Evolutionary conservation across 2,113 vertebrate genomes (phyloP), one percentile per base, ranked within the genome.

Genomic region (Phocoena sinus): DNA sequence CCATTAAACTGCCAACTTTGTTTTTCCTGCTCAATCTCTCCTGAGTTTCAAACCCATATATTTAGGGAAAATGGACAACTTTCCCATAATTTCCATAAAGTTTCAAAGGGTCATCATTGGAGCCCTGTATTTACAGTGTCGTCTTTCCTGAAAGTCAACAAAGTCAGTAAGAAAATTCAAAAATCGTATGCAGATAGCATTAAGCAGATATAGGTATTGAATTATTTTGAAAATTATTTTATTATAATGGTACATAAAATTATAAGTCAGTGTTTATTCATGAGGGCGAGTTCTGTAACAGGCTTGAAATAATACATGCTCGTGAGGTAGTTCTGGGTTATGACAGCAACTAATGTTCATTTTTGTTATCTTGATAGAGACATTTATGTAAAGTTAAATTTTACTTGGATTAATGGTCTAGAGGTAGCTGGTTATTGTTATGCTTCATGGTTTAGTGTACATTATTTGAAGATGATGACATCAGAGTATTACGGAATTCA

Each of bases 1-100:
- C 96, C 79, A 91, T 97, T 97, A 97, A 97, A 96, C 53, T 70
- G 50, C n/a, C 83, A 80, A 60, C 20, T 83, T 63, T 81, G 18
- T 68, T 96, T 85, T 79, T 79, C n/a, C 44, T 58, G 18, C 21
- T 90, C 58, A 65, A 67, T 83, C 58, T 90, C 83, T 94, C 28
- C 26, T 67, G 87, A 97, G 21, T 84, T 94, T 87, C 74, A 88
- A 62, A 93, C 87, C 44, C 84, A 77, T 92, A 74, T 65, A 74
- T 84, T 94, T 90, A 89, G 56, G 31, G 53, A 95, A 95, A 97
- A 94, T 92, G 79, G 70, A 58, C 60, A 83, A 11, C 81, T 91
- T 97, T 96, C 86, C 74, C 96, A 36, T 36, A 58, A 17, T 80
- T 80, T 80, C n/a, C 23, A 58, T 38, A 80, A 97, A 96, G 90